These are phyloP conservation scores for Gorsachius goisagi DNA, from an alignment of 2,113 vertebrate species.

Conservation along the genomic window DNA sequence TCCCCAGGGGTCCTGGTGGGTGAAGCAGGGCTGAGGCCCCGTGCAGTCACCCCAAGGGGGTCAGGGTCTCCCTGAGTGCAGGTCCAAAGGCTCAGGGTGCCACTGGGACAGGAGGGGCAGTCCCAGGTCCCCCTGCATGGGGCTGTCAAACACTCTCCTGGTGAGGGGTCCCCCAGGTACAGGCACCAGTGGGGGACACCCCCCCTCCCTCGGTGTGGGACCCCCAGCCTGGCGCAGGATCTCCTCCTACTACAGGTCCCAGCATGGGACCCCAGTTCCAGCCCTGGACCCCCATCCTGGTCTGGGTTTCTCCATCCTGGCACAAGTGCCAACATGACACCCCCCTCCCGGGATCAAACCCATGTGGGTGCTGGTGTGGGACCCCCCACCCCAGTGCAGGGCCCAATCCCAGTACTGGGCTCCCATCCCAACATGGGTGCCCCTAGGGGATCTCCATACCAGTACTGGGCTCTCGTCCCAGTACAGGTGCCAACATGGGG, in stretches of 20 bases:
- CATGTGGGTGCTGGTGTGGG: neutral
- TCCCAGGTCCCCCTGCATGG: rapidly evolving
- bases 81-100: neutral
- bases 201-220: neutral
- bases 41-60: neutral
- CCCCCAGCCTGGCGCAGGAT: neutral
- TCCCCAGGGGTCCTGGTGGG: neutral
- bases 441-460: rapidly evolving
- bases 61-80: neutral
- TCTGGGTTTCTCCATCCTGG: neutral
- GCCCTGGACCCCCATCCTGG: neutral
- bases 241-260: neutral
- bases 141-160: neutral
- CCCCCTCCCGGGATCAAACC: rapidly evolving
- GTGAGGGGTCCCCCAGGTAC: slow-evolving; percentile 70
- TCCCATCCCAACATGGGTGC: rapidly evolving
- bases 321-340: neutral
- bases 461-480: neutral
- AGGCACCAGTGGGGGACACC: neutral
- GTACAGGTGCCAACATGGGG: neutral
- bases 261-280: neutral
- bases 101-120: neutral
- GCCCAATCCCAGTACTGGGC: neutral
- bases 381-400: neutral
- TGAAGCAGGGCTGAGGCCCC: neutral